These are phyloP conservation scores for Lymantria dispar DNA, from an alignment of 2,888 invertebrate species.

Conservation along the genomic window DNA sequence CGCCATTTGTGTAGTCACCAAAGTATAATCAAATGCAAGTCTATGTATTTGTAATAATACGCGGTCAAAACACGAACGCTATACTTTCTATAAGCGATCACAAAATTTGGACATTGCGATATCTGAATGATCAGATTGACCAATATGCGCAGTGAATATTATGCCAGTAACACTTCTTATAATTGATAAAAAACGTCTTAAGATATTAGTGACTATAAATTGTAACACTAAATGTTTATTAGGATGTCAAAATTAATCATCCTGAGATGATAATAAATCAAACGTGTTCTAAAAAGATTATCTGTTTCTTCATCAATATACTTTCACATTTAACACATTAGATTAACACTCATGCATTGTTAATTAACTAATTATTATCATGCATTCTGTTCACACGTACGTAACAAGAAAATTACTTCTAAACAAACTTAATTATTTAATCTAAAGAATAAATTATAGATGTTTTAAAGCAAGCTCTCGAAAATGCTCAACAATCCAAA, in stretches of 20 bases:
- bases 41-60: too few species aligned
- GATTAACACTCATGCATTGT: not conserved
- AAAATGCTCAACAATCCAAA: constrained; percentile 1
- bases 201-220: too few species aligned
- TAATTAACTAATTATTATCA: not conserved
- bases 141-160: not conserved
- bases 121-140: not conserved
- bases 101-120: not conserved
- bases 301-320: not conserved
- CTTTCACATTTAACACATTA: not conserved
- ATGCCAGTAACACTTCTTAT: not conserved
- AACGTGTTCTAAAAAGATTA: too few species aligned
- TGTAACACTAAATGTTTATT: too few species aligned
- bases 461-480: not conserved
- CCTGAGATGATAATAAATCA: too few species aligned
- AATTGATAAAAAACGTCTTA: too few species aligned
- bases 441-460: not conserved
- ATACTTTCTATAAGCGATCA: not conserved
- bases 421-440: not conserved
- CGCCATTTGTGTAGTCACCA: too few species aligned
- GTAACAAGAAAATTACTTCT: not conserved
- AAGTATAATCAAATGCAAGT: too few species aligned
- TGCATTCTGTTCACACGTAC: too few species aligned
- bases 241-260: too few species aligned
- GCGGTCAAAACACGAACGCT: not conserved